Conservation (phyloP, 37 sponge, comb jelly and placozoan species). For the Aplysina aerophoba region DNA sequence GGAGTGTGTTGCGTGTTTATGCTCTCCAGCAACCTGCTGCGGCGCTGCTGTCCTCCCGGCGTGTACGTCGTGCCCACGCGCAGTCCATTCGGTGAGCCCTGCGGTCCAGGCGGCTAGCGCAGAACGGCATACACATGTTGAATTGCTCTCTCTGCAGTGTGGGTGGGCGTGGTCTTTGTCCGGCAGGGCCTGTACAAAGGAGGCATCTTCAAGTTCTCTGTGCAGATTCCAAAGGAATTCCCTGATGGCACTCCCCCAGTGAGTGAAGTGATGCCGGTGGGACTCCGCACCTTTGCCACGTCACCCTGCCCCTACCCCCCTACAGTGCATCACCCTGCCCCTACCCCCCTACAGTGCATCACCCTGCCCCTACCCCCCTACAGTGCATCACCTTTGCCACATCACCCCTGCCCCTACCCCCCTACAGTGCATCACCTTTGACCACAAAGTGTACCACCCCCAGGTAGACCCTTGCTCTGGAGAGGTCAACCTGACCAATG, state of each 20-base stretch:
- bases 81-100: conserved; percentile 55
- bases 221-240: conserved; percentile 68
- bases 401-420: neutral
- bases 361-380: neutral
- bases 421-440: conserved; percentile 68
- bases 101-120: neutral
- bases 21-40: conserved; percentile 28
- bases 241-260: conserved; percentile 90
- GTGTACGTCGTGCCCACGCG: conserved; percentile 75
- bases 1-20: neutral
- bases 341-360: too few relatives aligned
- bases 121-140: neutral
- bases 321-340: conserved; percentile 63
- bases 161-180: conserved; percentile 79
- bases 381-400: conserved; percentile 76
- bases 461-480: conserved; percentile 65
- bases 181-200: conserved; percentile 68
- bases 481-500: conserved; percentile 62
- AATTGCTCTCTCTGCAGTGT: conserved; percentile 43
- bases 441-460: conserved; percentile 78
- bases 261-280: neutral
- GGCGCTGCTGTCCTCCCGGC: conserved; percentile 60
- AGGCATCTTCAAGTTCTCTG: conserved; percentile 75
- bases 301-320: neutral
- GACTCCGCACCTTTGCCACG: too few relatives aligned